A percentile compares a stretch with the other conserved stretches of the same genome.
Conservation (phyloP, 2,888 invertebrate genomes). For the Heliconius sara region DNA sequence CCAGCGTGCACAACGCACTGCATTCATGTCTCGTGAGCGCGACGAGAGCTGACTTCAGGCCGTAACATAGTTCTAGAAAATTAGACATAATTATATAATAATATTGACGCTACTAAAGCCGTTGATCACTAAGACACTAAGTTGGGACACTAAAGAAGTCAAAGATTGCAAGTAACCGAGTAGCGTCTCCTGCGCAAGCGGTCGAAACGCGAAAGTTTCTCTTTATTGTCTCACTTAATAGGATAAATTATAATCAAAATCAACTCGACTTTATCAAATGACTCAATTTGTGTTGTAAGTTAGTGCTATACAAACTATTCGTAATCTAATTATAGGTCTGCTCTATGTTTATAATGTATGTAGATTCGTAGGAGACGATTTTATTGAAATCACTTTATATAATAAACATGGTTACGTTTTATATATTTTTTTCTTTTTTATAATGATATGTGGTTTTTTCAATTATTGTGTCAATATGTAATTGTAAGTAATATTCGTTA, state of each 20-base stretch:
- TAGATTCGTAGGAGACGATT: constrained; percentile 59
- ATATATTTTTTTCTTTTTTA: constrained; percentile 48
- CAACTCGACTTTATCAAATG: constrained; percentile 42
- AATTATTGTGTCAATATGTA: constrained; percentile 78
- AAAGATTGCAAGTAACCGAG: not conserved
- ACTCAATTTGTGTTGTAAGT: constrained; percentile 51
- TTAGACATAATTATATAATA: constrained; percentile 29
- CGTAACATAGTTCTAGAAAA: constrained; percentile 37
- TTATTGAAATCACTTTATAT: constrained; percentile 56
- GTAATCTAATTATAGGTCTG: constrained; percentile 62
- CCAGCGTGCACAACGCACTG: constrained; percentile 6
- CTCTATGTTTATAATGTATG: constrained; percentile 57
- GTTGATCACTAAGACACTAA: constrained; percentile 28
- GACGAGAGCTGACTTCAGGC: constrained; percentile 36
- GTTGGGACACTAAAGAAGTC: constrained; percentile 57
- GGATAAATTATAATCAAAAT: constrained; percentile 43
- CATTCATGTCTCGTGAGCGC: constrained; percentile 31
- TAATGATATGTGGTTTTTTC: constrained; percentile 65
- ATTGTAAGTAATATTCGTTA: constrained; percentile 67
- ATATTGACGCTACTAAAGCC: constrained; percentile 36
- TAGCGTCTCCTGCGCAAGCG: not conserved
- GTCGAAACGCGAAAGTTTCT: constrained; percentile 35
- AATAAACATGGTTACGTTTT: constrained; percentile 57
- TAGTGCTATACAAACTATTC: constrained; percentile 67
- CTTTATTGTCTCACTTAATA: constrained; percentile 59